phyloP scores from a whole-genome alignment of 2,113 vertebrate genomes.

The Halcyon senegalensis region DNA sequence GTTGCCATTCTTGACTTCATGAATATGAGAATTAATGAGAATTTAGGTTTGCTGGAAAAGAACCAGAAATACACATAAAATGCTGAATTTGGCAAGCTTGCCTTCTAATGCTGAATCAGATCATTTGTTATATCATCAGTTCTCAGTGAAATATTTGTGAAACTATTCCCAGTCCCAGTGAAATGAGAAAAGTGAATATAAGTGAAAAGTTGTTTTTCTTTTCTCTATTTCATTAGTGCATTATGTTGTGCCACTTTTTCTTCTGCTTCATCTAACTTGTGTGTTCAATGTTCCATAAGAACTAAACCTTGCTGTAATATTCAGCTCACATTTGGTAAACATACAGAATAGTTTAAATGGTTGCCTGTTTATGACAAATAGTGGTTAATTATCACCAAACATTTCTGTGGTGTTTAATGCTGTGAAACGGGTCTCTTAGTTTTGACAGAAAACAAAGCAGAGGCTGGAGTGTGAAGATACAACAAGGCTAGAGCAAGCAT shows the following conservation, averaged over 20 bases:
- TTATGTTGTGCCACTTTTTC: not conserved
- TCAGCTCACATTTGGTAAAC: not conserved
- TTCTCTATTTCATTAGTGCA: not conserved
- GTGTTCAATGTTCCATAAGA: not conserved
- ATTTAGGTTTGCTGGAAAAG: not conserved
- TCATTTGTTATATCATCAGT: not conserved
- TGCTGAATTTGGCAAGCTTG: not conserved
- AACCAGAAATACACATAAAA: not conserved
- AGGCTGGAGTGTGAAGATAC: not conserved
- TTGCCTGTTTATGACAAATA: not conserved
- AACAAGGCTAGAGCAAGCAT: not conserved
- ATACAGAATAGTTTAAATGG: not conserved
- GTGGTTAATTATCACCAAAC: not conserved
- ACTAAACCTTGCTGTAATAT: not conserved
- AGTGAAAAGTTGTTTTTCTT: not conserved
- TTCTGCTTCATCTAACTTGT: not conserved
- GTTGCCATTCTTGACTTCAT: not conserved
- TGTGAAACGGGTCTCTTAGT: not conserved
- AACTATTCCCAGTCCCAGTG: accelerated
- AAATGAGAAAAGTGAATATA: not conserved
- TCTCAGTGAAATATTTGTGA: not conserved
- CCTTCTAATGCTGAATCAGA: not conserved
- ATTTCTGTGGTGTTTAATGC: not conserved
- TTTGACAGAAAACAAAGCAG: not conserved
- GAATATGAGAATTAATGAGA: not conserved